Evolutionary conservation across 2,113 vertebrate genomes (phyloP), one percentile per base, ranked within the genome.

Genomic region (Ammodytes dubius): DNA sequence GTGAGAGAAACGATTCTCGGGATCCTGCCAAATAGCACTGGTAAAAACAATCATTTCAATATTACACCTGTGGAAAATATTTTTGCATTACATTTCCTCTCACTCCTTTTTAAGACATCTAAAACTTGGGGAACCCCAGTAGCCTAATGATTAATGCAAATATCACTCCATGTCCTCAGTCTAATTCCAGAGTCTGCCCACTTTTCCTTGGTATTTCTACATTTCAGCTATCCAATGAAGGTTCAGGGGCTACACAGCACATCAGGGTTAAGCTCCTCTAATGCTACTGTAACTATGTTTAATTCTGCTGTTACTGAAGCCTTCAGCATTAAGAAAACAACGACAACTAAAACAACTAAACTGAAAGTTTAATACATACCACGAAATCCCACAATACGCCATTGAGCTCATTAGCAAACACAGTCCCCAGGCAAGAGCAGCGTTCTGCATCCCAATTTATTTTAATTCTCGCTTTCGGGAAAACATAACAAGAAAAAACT

Each of bases 21-120:
- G 66, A 37, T 69, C 13, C 66, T 17, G 43, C 2, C 45, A 15
- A 88, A 94, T 73, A 49, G 56, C 61, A 93, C 91, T 71, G 90
- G 94, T 95, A 90, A 91, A 70, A 14, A 66, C 6, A 50, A 68
- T 58, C 6, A 68, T 50, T 42, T 63, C 12, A 43, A 14, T 42
- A n/a, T 9, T n/a, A 54, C 14, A 53, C 27, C 27, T 27, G 27
- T 27, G 27, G 27, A 27, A 27, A 1, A 27, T 27, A 27, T 27
- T 27, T 27, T 27, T 27, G 27, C 27, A 27, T 27, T 27, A 1
- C 27, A 27, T 27, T 27, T 27, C 27, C 27, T 27, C 27, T 27
- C 27, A 27, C 27, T 27, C 1, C 27, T 27, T 27, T 27, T 27
- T 27, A 27, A 27, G 27, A 27, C 27, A 27, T 27, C 27, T 27